Evolutionary conservation across 2,888 invertebrate species (phyloP), one percentile per base, ranked within the genome.

Genomic region (Drosophila macrospina): DNA sequence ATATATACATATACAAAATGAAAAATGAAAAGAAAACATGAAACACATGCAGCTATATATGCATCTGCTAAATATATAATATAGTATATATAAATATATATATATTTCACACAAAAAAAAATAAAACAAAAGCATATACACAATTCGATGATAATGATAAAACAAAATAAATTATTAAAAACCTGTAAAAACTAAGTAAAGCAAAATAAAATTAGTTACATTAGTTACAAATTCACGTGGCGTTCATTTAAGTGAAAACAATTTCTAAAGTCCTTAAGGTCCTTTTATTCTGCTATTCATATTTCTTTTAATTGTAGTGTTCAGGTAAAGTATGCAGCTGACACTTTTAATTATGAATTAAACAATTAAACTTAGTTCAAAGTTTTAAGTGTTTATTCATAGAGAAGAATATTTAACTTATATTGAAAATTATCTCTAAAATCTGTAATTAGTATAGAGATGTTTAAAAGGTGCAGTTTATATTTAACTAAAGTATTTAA

Each of bases 181-280:
- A 89, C 75, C 73, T 86, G 89, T 83, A 85, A 88, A 88, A 85
- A 80, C 68, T 83, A 89, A 83, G 86, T 82, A 85, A 86, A 86
- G 64, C 84, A 88, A 89, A 88, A 80, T 89, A 88, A 85, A 89
- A 80, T 89, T 89, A 83, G 83, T 83, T 83, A 83, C 89, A 85
- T 85, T 85, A 85, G 86, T 89, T 83, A 88, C 88, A 83, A 87
- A 85, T 85, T 62, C 69, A 64, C 68, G 71, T 41, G 61, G 50
- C 52, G 42, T 84, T 89, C 34, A 78, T 78, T 81, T 61, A 30
- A 67, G 36, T 61, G 6, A 54, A 42, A 28, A 2, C n/a, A 7
- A 1, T 10, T 11, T n/a, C 15, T n/a, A 11, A 10, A 1, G n/a
- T 28, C 10, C 0, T 26, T 4, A 15, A 32, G n/a, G n/a, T n/a